Evolutionary conservation across 2,888 invertebrate genomes (phyloP).

Genomic region (Brenthis daphne): DNA sequence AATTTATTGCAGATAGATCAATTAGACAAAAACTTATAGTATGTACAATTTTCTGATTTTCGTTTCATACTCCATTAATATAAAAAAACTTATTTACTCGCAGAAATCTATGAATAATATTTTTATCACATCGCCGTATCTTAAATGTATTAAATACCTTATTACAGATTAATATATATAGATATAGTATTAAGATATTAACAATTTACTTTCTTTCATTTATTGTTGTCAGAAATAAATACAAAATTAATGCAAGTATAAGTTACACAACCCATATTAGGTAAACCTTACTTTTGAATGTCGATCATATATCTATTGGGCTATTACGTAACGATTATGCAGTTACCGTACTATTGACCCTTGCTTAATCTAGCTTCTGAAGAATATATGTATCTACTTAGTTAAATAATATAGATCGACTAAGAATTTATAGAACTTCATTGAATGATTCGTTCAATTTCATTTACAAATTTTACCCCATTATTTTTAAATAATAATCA

Average conservation of each 20-base stretch:
- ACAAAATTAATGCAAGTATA: no score
- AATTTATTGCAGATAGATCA: no score
- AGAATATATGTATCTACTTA: not conserved
- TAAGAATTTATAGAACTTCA: not conserved
- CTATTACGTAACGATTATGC: constrained; percentile 17
- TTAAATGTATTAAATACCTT: no score
- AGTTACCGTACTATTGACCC: constrained; percentile 16
- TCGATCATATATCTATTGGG: not conserved
- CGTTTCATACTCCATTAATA: no score
- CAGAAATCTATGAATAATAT: no score
- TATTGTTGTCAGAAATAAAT: not conserved
- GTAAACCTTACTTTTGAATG: not conserved
- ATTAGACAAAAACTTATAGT: no score
- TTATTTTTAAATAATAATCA: no score
- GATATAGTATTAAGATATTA: not conserved
- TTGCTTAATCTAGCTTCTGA: constrained; percentile 10
- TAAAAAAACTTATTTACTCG: no score
- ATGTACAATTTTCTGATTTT: no score
- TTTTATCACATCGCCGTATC: no score
- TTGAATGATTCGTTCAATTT: no score
- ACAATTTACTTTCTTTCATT: not conserved
- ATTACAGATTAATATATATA: not conserved
- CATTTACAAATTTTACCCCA: no score
- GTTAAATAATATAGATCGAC: not conserved
- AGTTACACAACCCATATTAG: not conserved